Evolutionary conservation across 1,140 invertebrate species (phyloP), one percentile per base, ranked within the genome.

Genomic region (Calosoma granatense): DNA sequence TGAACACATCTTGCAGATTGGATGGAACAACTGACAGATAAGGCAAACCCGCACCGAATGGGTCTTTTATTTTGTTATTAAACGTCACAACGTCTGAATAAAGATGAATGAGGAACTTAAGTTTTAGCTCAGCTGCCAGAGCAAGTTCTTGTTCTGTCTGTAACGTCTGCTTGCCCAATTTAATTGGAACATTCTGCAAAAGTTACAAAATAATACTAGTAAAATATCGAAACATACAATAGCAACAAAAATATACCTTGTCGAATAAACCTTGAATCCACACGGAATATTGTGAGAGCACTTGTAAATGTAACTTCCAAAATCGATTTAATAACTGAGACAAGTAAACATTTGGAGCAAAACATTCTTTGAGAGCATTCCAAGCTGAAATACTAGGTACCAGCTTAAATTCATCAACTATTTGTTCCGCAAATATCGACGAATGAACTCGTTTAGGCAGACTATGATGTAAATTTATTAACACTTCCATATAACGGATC

Each of bases 401-500:
- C 58, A 82, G 62, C 30, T 76, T 70, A 65, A 80, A 81, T 41
- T 71, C 72, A 1, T 15, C 54, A 15, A 39, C 21, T n/a, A n/a
- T n/a, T 12, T 54, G 17, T 36, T 4, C 20, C 1, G 20, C 22
- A 59, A 55, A 53, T 19, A 56, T 39, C n/a, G 20, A 47, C 26
- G 36, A 54, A 39, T 52, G 53, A 30, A 54, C 17, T 53, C 43
- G 41, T 55, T 57, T 54, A 51, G 54, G 53, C 55, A 56, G 19
- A 60, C 26, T 43, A 0, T 57, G 57, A 53, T 72, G 70, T 47
- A 85, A 74, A 14, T 63, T 68, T 61, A 84, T 82, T 52, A 86
- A 90, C 66, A 94, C 88, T 77, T 93, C 89, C 77, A 92, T 89
- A 76, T 92, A 87, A 60, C 85, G 76, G 64, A 95, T 91, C 75